A percentile compares a stretch with the other conserved stretches of the same genome.
Evolutionary conservation across 2,113 vertebrate genomes (phyloP).

Genomic region (Aix galericulata): DNA sequence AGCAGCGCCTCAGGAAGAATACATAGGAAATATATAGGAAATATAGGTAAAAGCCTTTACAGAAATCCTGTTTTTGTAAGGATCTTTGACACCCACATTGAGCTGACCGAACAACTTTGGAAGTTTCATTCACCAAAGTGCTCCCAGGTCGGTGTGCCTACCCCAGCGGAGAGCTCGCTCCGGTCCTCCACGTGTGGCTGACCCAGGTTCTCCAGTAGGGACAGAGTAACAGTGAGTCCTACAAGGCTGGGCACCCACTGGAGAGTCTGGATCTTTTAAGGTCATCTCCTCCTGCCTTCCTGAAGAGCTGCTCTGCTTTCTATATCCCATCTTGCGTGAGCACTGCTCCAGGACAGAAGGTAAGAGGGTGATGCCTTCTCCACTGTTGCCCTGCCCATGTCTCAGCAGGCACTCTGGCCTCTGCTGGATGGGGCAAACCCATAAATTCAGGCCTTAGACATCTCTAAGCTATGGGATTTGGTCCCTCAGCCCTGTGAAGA

Average conservation of each 20-base stretch:
- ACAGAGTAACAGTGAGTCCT: neutral
- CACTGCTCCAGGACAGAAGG: neutral
- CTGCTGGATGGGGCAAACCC: neutral
- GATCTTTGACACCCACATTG: neutral
- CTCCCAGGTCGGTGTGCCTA: neutral
- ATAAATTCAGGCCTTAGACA: neutral
- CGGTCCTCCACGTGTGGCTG: neutral
- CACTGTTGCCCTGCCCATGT: neutral
- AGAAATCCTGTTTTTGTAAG: neutral
- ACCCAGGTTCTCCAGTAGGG: neutral
- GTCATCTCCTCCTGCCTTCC: neutral
- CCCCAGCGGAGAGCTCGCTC: rapidly evolving
- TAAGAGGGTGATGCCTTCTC: neutral
- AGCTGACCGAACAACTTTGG: neutral
- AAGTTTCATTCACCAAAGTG: neutral
- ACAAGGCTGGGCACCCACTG: neutral
- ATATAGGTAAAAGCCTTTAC: neutral
- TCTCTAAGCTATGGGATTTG: neutral
- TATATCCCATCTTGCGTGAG: rapidly evolving
- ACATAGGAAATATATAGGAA: too few relatives aligned
- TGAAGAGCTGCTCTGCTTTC: neutral
- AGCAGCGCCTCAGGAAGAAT: neutral
- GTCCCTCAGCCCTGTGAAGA: neutral
- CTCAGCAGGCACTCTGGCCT: neutral
- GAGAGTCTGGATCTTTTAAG: neutral